These are phyloP conservation scores for Ia io DNA, from an alignment of 2,113 vertebrate genomes.

Conservation along the genomic window DNA sequence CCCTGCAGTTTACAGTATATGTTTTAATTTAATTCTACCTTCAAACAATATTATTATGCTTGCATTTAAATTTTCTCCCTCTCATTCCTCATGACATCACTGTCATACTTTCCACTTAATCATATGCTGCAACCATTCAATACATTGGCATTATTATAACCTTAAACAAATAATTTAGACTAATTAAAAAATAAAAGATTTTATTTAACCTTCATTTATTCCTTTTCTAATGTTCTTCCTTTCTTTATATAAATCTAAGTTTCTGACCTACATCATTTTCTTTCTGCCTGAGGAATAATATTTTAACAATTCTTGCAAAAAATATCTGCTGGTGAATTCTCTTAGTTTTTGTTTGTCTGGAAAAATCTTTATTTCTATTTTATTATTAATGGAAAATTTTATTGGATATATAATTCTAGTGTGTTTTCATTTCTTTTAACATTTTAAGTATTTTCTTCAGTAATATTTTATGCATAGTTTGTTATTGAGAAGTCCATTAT, in stretches of 20 bases:
- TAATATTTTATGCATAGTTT: background rate
- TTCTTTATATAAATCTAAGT: background rate
- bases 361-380: background rate
- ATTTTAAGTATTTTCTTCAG: background rate
- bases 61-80: background rate
- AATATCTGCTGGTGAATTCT: background rate
- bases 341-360: background rate
- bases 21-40: background rate
- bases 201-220: background rate
- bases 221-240: background rate
- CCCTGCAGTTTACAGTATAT: background rate
- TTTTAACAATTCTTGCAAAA: background rate
- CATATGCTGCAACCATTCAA: background rate
- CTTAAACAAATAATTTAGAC: background rate
- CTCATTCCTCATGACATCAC: background rate
- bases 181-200: background rate
- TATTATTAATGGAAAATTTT: background rate
- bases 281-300: background rate
- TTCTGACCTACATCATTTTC: background rate
- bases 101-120: background rate
- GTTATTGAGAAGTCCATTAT: background rate
- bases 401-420: background rate
- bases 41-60: background rate
- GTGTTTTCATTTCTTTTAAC: background rate
- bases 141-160: background rate